phyloP scores from a whole-genome alignment of 2,888 invertebrate species.

The Brachycybe producta region DNA sequence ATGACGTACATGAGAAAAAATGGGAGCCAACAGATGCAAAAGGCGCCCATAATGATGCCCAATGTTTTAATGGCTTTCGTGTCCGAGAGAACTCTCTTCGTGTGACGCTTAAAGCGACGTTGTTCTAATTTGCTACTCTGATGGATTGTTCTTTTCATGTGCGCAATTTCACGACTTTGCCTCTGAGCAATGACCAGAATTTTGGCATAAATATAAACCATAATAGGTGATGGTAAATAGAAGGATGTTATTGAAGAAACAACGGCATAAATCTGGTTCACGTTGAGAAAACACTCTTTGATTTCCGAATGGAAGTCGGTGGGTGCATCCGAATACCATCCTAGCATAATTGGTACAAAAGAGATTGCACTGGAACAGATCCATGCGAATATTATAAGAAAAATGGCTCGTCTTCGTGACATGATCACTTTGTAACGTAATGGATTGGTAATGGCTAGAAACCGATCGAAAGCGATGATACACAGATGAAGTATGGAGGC shows the following conservation, averaged over 20 bases:
- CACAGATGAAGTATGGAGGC: constrained; percentile 32
- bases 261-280: constrained; percentile 30
- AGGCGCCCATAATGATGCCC: constrained; percentile 92
- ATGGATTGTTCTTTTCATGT: constrained; percentile 25
- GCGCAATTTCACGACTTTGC: constrained; percentile 28
- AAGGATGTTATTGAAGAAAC: constrained; percentile 30
- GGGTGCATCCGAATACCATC: constrained; percentile 27
- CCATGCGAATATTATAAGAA: constrained; percentile 28
- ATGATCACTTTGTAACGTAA: constrained; percentile 28
- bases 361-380: constrained; percentile 29
- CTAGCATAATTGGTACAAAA: constrained; percentile 31
- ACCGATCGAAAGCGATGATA: constrained; percentile 29
- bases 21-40: constrained; percentile 92
- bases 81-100: constrained; percentile 41
- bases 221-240: constrained; percentile 30
- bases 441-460: constrained; percentile 30
- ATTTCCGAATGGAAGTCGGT: constrained; percentile 11
- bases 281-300: constrained; percentile 23
- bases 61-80: constrained; percentile 94
- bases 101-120: constrained; percentile 18
- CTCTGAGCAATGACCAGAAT: constrained; percentile 29
- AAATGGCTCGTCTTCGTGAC: constrained; percentile 25
- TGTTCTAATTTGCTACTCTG: constrained; percentile 21
- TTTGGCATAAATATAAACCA: constrained; percentile 29
- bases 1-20: constrained; percentile 92